These are phyloP conservation scores for Synodontis membranacea DNA, from an alignment of 2,113 vertebrate genomes.

Conservation along the genomic window DNA sequence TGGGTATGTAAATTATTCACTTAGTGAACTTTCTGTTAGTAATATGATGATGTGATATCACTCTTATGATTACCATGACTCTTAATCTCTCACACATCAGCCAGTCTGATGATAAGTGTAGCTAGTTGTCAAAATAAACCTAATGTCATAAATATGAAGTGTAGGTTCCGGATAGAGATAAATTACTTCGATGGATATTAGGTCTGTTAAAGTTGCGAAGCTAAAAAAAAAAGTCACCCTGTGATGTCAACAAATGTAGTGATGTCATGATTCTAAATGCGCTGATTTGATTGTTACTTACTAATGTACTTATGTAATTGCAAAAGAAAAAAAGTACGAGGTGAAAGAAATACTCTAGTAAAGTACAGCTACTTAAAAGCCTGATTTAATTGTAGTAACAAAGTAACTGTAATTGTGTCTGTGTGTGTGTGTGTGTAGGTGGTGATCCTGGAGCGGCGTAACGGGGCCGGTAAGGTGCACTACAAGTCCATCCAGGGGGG, in stretches of 20 bases:
- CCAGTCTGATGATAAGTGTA: neutral
- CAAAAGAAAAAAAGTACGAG: neutral
- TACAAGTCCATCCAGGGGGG: constrained; percentile 78
- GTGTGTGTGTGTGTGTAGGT: constrained; percentile 72
- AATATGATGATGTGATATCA: no score
- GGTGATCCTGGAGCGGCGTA: constrained; percentile 87
- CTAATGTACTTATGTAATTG: neutral
- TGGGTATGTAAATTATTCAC: neutral
- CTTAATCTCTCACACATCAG: neutral
- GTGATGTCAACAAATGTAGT: neutral
- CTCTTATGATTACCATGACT: no score
- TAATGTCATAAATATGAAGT: neutral
- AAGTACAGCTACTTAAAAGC: neutral
- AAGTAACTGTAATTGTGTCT: neutral
- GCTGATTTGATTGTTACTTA: neutral
- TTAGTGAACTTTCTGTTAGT: neutral
- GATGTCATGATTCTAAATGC: neutral
- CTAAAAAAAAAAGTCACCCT: neutral
- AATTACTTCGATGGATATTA: neutral
- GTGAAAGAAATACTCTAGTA: neutral
- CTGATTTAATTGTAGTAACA: neutral
- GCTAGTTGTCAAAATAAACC: neutral
- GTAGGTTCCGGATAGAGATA: neutral
- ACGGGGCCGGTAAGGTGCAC: constrained; percentile 77
- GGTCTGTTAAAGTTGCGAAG: neutral